A percentile compares a stretch with the other conserved stretches of the same genome.
Conservation (phyloP, 2,888 invertebrate genomes). For the Odontomyia ornata region DNA sequence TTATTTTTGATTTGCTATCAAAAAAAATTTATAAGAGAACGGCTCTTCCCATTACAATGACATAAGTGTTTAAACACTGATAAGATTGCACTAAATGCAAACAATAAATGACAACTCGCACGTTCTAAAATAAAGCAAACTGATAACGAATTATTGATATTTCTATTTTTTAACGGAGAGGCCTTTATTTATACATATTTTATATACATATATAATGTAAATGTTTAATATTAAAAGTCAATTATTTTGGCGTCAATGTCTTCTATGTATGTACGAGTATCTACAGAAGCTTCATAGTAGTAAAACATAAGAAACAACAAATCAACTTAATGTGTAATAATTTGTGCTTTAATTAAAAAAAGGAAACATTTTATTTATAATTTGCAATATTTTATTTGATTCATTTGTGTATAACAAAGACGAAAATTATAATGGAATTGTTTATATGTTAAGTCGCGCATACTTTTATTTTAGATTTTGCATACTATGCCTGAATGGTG, state of each 20-base stretch:
- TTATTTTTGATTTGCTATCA: too few relatives aligned
- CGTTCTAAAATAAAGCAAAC: too few relatives aligned
- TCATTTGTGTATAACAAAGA: not conserved
- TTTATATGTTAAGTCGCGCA: not conserved
- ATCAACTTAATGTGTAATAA: slow-evolving; percentile 16
- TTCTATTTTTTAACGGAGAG: slow-evolving; percentile 17
- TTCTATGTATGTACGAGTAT: not conserved
- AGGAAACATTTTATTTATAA: not conserved
- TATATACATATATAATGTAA: not conserved
- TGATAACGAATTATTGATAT: too few relatives aligned
- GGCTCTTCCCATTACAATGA: too few relatives aligned
- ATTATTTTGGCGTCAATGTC: not conserved
- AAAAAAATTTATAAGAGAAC: too few relatives aligned
- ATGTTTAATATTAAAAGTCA: not conserved
- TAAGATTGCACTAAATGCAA: too few relatives aligned
- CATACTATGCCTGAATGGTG: not conserved
- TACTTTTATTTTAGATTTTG: not conserved
- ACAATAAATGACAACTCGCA: too few relatives aligned
- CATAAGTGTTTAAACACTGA: too few relatives aligned
- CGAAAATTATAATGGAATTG: not conserved
- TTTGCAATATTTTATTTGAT: slow-evolving; percentile 19
- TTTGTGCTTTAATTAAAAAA: not conserved
- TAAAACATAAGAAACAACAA: not conserved
- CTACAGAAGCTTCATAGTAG: too few relatives aligned
- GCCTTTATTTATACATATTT: slow-evolving; percentile 31